Base-by-base conservation (phyloP, 2,888 invertebrate species). In the Epistrophe eligans region DNA sequence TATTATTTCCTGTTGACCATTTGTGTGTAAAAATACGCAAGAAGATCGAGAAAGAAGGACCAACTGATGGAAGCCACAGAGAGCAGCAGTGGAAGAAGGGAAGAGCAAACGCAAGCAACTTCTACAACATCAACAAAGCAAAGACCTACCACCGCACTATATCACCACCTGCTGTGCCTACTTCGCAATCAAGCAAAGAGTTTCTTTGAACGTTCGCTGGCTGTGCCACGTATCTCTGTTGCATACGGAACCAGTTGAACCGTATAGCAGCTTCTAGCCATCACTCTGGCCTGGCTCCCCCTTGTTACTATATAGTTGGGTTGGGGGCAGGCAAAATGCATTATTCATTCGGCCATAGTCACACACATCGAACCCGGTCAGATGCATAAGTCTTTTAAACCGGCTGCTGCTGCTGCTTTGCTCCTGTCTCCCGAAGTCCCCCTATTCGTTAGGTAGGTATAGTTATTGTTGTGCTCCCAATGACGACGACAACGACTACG, bases 1-100 rank as follows among this genome's bases (percentile, higher is more conserved):
- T 87, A 87, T 87, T 87, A 87, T 87, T 87, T 87, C 87, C 87
- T 87, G 87, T 83, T 87, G 83, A 83, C 87, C 87, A 87, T 83
- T 82, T 82, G 66, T 83, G 79, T 77, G 55, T 60, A 67, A 15
- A 77, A 74, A 40, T 50, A 77, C 15, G 48, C 64, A 73, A 84
- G 64, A 79, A 60, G n/a, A 48, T 11, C 28, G 11, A 60, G 76
- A 24, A 57, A 24, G 55, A 38, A 57, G 28, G 38, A 62, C 48
- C 50, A 67, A 57, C 71, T 48, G 52, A 60, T 50, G 71, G 57
- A 60, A 67, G 32, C 48, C 71, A 71, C 17, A 0, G 13, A 6
- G 66, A 28, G 64, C 11, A 11, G 7, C 10, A 11, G 48, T 10
- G 3, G 17, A 48, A 66, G 48, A 15, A 9, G 76, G 55, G 13